Percentiles rank a stretch among this genome's conserved stretches.
These are phyloP conservation scores for Cotesia vestalis DNA, from an alignment of 1,140 invertebrate species.

Conservation along the genomic window DNA sequence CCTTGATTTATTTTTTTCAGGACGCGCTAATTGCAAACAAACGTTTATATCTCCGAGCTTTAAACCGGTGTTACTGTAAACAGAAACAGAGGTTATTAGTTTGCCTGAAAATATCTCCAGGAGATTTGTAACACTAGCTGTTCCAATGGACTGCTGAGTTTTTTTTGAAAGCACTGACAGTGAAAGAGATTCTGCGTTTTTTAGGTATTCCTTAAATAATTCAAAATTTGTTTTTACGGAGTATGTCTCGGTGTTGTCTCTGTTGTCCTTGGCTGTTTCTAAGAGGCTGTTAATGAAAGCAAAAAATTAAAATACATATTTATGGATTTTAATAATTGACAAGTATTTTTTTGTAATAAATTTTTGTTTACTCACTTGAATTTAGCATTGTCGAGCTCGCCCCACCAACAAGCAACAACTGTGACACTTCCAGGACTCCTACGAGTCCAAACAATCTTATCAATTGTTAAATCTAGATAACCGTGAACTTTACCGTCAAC, in stretches of 20 bases:
- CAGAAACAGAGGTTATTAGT: conserved; percentile 50
- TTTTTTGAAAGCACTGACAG: conserved; percentile 49
- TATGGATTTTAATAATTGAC: not conserved
- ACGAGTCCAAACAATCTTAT: conserved; percentile 56
- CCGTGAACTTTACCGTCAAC: conserved; percentile 60
- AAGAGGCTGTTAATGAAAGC: conserved; percentile 45
- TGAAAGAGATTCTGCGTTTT: conserved; percentile 57
- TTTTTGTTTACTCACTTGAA: conserved; percentile 52
- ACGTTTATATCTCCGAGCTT: conserved; percentile 55
- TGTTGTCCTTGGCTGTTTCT: conserved; percentile 42
- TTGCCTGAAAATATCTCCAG: conserved; percentile 49
- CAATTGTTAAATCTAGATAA: conserved; percentile 53
- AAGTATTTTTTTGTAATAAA: too few relatives aligned
- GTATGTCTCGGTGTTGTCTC: conserved; percentile 50
- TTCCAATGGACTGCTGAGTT: conserved; percentile 49
- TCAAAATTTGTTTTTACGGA: conserved; percentile 54
- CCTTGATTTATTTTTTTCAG: not conserved
- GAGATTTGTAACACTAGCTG: conserved; percentile 50
- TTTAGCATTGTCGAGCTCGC: conserved; percentile 52
- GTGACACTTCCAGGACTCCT: conserved; percentile 50
- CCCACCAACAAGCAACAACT: conserved; percentile 59
- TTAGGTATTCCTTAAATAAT: conserved; percentile 59
- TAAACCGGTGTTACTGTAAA: conserved; percentile 46
- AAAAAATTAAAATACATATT: conserved; percentile 16
- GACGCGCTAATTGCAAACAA: conserved; percentile 40